Base-by-base conservation (phyloP, 2,888 invertebrate genomes). In the Meliscaeva auricollis region DNA sequence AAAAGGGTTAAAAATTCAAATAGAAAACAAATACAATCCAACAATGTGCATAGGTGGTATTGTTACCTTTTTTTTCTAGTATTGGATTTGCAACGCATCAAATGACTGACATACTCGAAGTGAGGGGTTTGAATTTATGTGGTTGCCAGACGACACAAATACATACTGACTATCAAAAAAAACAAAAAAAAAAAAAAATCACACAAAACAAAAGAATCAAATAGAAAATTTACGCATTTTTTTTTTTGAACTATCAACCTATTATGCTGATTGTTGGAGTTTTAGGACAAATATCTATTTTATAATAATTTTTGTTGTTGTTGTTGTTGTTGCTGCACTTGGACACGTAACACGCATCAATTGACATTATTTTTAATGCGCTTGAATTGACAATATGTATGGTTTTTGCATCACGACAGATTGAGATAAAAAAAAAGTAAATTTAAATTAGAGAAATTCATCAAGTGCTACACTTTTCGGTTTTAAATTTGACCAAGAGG, bases 361-460 rank as follows among this genome's bases (percentile, higher is more conserved):
- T 76, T 80, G 80, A 60, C 72, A 70, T 80, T 84, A 72, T 35
- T 84, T 84, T 80, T 72, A 80, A 84, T 84, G 75, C 68, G 75
- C 68, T 62, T 60, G 35, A 77, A 44, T 72, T 82, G 82, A 82
- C 82, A 82, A 68, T 66, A 46, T 54, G 56, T 60, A 58, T 30
- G 46, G 46, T 20, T 64, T 50, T 56, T 20, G 38, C 26, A 52
- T n/a, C n/a, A n/a, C n/a, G 30, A 26, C 35, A 30, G 60, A 32
- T 54, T 32, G 66, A 17, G 17, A 41, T 64, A 38, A 30, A 35
- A 41, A 17, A 32, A 58, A 52, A 52, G 22, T 15, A 9, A 52
- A 50, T 50, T 26, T 56, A 58, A 50, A 58, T 26, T 56, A 58
- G 35, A 22, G n/a, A 54, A 41, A 13, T 46, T 35, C 13, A 32